Base-by-base conservation (phyloP, 2,888 invertebrate species). In the Heliconius ismenius region DNA sequence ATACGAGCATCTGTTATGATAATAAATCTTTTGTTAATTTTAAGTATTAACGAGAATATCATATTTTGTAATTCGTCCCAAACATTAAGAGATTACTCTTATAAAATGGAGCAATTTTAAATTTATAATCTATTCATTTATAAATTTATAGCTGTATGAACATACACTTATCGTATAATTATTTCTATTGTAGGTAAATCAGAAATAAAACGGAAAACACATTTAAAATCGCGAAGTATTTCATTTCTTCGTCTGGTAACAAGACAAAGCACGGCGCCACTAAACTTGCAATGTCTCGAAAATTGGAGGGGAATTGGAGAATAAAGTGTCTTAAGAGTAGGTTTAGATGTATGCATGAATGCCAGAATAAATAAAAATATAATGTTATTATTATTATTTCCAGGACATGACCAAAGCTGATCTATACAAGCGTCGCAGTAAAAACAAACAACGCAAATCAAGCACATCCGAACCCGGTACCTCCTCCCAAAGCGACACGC, bases 351-450 rank as follows among this genome's bases (percentile, higher is more conserved):
- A 21, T 54, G 21, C 21, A 3, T 54, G 10, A 54, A 21, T 49
- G 43, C 9, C 54, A 21, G 21, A 54, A 9, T 54, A 54, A 54
- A 54, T 49, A 6, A 54, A 9, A 21, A 18, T 54, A 54, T 18
- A 54, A 54, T 54, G 18, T 63, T 63, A n/a, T 36, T 28, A 63
- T 64, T 60, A 60, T 72, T 24, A 62, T 39, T 78, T 80, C 73
- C 60, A 94, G 93, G 93, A 94, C 83, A 93, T 93, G 93, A 93
- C 93, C 75, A 92, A 93, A 86, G 93, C 93, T 0, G 92, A 93
- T 21, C 87, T 94, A 0, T 93, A 93, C 88, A 92, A 93, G 78
- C 91, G 93, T 1, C 87, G 93, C 43, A 91, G 86, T 85, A 94
- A 93, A 81, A 92, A 88, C 85, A 93, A 91, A 80, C 91, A 88